Conservation (phyloP, 2,113 vertebrate species). For the Sminthopsis crassicaudata region DNA sequence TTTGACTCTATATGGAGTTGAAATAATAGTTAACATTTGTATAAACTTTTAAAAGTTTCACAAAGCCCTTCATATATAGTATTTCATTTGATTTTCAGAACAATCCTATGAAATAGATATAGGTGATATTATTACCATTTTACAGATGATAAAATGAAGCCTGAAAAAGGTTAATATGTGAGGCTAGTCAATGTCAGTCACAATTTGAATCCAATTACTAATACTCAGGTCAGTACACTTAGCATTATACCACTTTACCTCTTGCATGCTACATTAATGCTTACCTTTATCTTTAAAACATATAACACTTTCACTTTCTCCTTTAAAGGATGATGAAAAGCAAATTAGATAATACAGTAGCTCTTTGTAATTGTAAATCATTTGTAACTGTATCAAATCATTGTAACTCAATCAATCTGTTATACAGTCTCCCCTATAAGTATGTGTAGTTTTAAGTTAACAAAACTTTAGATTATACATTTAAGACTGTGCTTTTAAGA, state of each 20-base stretch:
- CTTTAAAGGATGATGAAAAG: neutral
- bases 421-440: neutral
- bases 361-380: neutral
- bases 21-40: neutral
- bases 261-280: neutral
- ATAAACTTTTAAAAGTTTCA: neutral
- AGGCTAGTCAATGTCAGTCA: neutral
- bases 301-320: neutral
- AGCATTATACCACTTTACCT: neutral
- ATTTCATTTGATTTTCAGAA: neutral
- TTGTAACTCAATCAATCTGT: neutral
- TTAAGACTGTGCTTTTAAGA: neutral
- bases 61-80: neutral
- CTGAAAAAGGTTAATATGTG: neutral
- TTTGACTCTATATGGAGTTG: neutral
- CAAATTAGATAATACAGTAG: neutral
- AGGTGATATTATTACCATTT: constrained; percentile 20
- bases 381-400: neutral
- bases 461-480: neutral
- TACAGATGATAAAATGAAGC: constrained; percentile 18
- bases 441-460: neutral
- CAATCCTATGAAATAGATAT: neutral
- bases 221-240: neutral
- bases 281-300: neutral
- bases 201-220: neutral